Evolutionary conservation across 2,888 invertebrate species (phyloP), one percentile per base, ranked within the genome.

Genomic region (Gerris lacustris): DNA sequence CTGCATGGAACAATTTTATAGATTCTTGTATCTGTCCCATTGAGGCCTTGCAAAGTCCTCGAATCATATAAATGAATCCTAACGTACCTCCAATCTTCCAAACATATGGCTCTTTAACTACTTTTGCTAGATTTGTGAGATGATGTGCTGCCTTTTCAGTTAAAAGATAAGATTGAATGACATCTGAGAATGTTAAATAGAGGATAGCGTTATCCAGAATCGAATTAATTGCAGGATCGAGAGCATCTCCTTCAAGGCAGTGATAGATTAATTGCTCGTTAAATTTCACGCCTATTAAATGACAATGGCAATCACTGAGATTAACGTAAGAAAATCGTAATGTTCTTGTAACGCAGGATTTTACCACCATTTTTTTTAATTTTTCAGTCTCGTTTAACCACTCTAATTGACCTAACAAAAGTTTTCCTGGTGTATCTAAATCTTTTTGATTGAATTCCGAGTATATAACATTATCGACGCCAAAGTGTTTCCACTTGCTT

Each of bases 261-360:
- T 67, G 67, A 17, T 31, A 7, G 15, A 67, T 43, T 15, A 43
- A 5, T 17, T 67, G 44, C 9, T n/a, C 45, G 44, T 67, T 44
- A 17, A 67, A 9, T 44, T 44, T 31, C 9, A 44, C 2, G 6
- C n/a, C 11, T 7, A 67, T 67, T 11, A 45, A 17, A 11, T 44
- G 67, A 67, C 67, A 67, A 7, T 45, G 15, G 43, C 67, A 67
- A 67, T 67, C 45, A 45, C 17, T 45, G 11, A 67, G 15, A 44
- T 67, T 44, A 44, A 67, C 31, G 11, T 67, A n/a, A 43, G 67
- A 15, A 31, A 43, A 67, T 45, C 17, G 11, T 64, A 64, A 17
- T n/a, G 17, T 64, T 64, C 17, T 9, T 31, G 64, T 18, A 9
- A 18, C 17, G 9, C 64, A n/a, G 2, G 64, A n/a, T n/a, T 17